Evolutionary conservation across 2,888 invertebrate genomes (phyloP).

Genomic region (Agriopis leucophaearia): DNA sequence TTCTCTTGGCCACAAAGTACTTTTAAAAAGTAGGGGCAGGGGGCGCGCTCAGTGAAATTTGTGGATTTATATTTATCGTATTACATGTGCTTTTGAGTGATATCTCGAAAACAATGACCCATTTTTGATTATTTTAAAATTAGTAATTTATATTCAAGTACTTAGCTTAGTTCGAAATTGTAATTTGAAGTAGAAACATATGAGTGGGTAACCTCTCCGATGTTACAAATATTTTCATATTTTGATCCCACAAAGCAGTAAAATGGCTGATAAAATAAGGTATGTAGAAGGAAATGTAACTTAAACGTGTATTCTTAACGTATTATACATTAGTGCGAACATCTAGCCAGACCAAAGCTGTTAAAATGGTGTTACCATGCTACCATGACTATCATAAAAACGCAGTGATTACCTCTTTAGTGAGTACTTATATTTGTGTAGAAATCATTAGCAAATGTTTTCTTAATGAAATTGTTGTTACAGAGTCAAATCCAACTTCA

Average conservation of each 20-base stretch:
- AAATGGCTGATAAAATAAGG: conserved; percentile 68
- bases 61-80: neutral
- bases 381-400: neutral
- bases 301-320: neutral
- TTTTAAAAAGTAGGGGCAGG: no score
- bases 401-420: no score
- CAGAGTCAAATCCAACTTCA: conserved; percentile 75
- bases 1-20: no score
- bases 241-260: conserved; percentile 31
- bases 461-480: conserved; percentile 49
- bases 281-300: conserved; percentile 44
- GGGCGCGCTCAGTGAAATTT: no score
- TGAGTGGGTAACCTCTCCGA: conserved; percentile 48
- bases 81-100: neutral
- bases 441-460: neutral
- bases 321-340: neutral
- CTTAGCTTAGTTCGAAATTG: neutral
- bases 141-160: neutral
- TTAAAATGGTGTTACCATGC: no score
- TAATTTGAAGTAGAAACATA: neutral
- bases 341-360: neutral
- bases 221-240: conserved; percentile 19
- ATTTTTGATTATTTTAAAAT: neutral
- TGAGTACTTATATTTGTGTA: neutral
- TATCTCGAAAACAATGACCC: neutral